Evolutionary conservation across 2,797 vertebrate species (phyloP), one percentile per base, ranked within the genome.

Genomic region (Coccyzus lansbergi): DNA sequence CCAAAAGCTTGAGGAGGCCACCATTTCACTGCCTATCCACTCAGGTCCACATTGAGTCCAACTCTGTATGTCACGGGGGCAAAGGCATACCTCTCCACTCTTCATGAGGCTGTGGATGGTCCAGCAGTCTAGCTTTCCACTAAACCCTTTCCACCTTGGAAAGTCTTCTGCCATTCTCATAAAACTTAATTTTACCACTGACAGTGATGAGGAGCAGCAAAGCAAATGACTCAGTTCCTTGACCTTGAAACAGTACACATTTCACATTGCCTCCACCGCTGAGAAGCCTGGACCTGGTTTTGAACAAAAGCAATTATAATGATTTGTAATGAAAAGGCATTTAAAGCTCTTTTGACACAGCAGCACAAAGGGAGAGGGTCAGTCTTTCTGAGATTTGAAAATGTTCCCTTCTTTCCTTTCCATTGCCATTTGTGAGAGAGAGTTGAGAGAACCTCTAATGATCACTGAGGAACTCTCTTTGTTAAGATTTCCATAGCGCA

Each of bases 401-500:
- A 96, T 78, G 85, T 95, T 93, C 91, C 53, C 76, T 90, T 94
- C 94, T 92, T 87, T 91, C 74, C 68, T 91, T 92, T 81, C 87
- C 72, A 79, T 64, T 91, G 72, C 87, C 52, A 63, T 91, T 91
- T 93, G 76, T 96, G 69, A 92, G 68, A 90, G 82, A 76, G 55
- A 44, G 82, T 48, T 86, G 89, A 83, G 94, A 88, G 91, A 91
- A 95, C 87, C 58, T 91, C 76, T 90, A 90, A 96, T 96, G 94
- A 86, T 88, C 3, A 6, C 76, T 48, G 72, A 91, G 76, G 87
- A 96, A 88, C 87, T 75, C 51, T 80, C 83, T 96, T 95, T 96
- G 96, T 96, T 96, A 86, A 85, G 92, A 92, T 96, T 96, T 94
- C 88, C 91, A 96, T 94, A 92, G 92, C 90, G 91, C 70, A 69